Percentiles rank a stretch among this genome's conserved stretches.
Conservation (phyloP, 1,140 invertebrate species). For the Plutomurus gul region DNA sequence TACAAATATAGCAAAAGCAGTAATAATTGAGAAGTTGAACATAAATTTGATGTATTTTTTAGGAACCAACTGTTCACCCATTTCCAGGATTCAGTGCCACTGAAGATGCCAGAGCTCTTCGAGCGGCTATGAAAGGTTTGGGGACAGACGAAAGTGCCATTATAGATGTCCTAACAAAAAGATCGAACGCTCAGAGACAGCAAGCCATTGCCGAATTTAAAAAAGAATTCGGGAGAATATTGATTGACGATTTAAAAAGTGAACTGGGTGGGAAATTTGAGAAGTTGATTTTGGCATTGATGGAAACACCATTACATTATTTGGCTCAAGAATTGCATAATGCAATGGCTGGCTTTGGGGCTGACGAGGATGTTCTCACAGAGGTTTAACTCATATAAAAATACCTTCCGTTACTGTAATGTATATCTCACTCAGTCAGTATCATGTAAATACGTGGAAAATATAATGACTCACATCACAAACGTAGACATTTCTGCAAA, state of each 20-base stretch:
- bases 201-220: conserved; percentile 71
- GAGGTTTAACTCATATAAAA: conserved; percentile 32
- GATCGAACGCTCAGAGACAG: conserved; percentile 71
- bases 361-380: conserved; percentile 64
- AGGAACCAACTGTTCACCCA: conserved; percentile 66
- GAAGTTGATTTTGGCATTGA: conserved; percentile 74
- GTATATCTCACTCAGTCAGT: no score
- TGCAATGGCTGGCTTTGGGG: conserved; percentile 68
- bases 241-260: conserved; percentile 73
- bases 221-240: conserved; percentile 65
- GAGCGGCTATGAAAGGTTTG: conserved; percentile 62
- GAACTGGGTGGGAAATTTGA: conserved; percentile 78
- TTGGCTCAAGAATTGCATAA: conserved; percentile 71
- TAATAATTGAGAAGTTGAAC: background rate
- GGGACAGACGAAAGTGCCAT: conserved; percentile 72
- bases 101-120: conserved; percentile 69
- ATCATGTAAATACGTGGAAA: no score
- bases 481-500: no score
- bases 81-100: conserved; percentile 66
- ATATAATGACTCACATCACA: no score
- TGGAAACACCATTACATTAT: conserved; percentile 71
- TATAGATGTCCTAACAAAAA: conserved; percentile 71
- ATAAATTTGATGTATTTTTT: background rate
- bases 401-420: background rate
- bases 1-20: background rate